These are phyloP conservation scores for Atractosteus spatula DNA, from an alignment of 2,113 vertebrate genomes.

Conservation along the genomic window DNA sequence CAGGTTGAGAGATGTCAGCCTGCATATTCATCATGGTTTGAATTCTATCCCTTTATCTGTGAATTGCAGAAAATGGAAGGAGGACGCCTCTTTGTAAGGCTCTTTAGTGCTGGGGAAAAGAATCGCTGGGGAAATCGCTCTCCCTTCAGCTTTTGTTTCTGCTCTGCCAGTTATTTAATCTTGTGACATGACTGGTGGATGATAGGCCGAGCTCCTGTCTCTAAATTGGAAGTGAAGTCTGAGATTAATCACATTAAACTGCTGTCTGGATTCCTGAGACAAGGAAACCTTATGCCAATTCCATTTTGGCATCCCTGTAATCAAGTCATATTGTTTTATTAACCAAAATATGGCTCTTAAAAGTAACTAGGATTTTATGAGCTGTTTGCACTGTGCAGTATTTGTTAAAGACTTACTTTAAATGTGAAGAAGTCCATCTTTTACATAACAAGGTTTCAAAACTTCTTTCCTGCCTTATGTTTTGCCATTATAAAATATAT, in stretches of 20 bases:
- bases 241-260: constrained; percentile 56
- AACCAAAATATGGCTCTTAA: constrained; percentile 44
- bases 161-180: constrained; percentile 30
- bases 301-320: constrained; percentile 39
- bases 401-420: no score
- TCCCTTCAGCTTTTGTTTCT: constrained; percentile 13
- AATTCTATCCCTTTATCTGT: background rate
- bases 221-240: constrained; percentile 39
- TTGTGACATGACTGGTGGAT: constrained; percentile 34
- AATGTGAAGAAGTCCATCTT: no score
- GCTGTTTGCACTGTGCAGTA: no score
- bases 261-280: constrained; percentile 39
- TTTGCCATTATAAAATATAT: no score
- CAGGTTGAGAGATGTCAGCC: background rate
- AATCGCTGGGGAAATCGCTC: background rate
- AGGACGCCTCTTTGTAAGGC: background rate
- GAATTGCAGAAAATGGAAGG: background rate
- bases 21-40: background rate
- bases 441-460: no score
- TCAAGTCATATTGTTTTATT: constrained; percentile 42
- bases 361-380: background rate
- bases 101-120: constrained; percentile 2
- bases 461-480: no score
- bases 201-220: constrained; percentile 32
- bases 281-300: constrained; percentile 36